These are phyloP conservation scores for Anadara kagoshimensis DNA, from an alignment of 1,140 invertebrate genomes.

Conservation along the genomic window DNA sequence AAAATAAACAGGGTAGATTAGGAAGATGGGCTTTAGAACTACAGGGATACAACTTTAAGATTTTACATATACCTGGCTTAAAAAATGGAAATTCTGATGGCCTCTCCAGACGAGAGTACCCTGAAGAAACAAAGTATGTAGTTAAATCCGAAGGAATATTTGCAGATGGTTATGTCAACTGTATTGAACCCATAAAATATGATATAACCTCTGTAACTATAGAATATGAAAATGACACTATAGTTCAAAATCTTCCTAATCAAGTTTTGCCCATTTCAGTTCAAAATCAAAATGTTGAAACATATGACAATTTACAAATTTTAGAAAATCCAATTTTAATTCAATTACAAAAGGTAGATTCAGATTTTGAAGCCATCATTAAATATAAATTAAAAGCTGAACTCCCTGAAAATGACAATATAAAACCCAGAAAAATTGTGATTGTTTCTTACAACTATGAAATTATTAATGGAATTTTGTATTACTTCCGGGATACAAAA, in stretches of 20 bases:
- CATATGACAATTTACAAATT: too few species aligned
- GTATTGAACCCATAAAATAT: too few species aligned
- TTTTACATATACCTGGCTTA: constrained; percentile 11
- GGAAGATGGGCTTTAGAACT: constrained; percentile 36
- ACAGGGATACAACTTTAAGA: constrained; percentile 38
- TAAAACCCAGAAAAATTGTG: not conserved
- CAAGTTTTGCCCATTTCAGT: too few species aligned
- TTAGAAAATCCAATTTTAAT: not conserved
- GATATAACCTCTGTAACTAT: too few species aligned
- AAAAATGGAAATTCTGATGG: constrained; percentile 19
- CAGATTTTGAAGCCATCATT: not conserved
- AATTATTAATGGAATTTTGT: too few species aligned
- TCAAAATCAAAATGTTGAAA: too few species aligned
- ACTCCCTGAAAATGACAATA: not conserved
- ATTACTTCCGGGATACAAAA: constrained; percentile 6
- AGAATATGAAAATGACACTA: too few species aligned
- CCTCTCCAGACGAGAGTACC: constrained; percentile 9
- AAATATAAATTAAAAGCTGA: not conserved
- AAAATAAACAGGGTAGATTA: constrained; percentile 71
- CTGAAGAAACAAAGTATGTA: too few species aligned
- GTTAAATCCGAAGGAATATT: too few species aligned
- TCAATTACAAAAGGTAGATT: not conserved
- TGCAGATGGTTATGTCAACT: too few species aligned
- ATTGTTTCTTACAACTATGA: constrained; percentile 22
- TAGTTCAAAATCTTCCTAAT: too few species aligned